These are phyloP conservation scores for Zaprionus inermis DNA, from an alignment of 1,140 invertebrate genomes.

Conservation along the genomic window DNA sequence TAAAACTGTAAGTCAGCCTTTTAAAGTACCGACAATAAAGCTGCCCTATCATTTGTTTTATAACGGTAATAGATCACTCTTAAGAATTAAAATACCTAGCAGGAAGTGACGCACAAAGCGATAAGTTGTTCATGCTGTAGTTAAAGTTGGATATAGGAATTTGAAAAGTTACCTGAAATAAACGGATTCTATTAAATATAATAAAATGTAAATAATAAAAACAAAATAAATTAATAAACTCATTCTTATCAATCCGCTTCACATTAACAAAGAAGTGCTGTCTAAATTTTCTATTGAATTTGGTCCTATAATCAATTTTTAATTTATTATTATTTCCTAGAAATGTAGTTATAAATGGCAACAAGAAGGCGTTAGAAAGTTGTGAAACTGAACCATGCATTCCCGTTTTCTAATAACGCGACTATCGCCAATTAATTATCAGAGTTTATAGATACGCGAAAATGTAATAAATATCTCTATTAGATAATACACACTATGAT, in stretches of 20 bases:
- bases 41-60: not conserved
- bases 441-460: not conserved
- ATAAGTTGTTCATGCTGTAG: not conserved
- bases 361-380: not conserved
- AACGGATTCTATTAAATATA: too few species aligned
- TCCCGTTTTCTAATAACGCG: not conserved
- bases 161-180: too few species aligned
- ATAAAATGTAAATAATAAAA: too few species aligned
- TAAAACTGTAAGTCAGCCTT: too few species aligned
- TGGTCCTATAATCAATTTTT: not conserved
- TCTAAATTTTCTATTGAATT: not conserved
- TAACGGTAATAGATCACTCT: not conserved
- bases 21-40: not conserved
- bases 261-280: not conserved
- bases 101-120: not conserved
- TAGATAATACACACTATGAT: not conserved
- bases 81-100: not conserved
- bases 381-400: not conserved
- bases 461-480: constrained; percentile 4
- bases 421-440: not conserved
- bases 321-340: not conserved
- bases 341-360: not conserved
- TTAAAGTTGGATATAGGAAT: not conserved
- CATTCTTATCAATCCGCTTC: not conserved
- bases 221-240: too few species aligned